phyloP scores from a whole-genome alignment of 2,888 invertebrate species.

The Caenorhabditis imperialis region DNA sequence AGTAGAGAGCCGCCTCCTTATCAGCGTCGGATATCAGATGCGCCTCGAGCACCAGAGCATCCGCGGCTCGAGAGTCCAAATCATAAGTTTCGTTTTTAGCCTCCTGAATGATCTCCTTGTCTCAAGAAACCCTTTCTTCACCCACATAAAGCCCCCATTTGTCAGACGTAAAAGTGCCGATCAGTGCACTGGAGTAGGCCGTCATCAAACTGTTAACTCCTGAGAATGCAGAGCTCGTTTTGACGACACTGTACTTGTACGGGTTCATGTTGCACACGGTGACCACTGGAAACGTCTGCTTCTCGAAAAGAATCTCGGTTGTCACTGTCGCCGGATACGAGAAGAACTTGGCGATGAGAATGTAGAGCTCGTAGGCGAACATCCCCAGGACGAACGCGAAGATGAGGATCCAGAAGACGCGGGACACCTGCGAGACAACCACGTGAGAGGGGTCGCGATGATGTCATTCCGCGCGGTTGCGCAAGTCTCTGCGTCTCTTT shows the following conservation, averaged over 20 bases:
- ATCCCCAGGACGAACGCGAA: constrained; percentile 54
- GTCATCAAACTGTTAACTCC: constrained; percentile 51
- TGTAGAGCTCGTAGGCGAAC: constrained; percentile 62
- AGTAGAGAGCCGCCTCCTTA: constrained; percentile 50
- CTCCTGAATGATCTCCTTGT: constrained; percentile 16
- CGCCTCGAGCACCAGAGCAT: constrained; percentile 52
- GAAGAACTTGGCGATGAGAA: constrained; percentile 61
- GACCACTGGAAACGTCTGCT: constrained; percentile 64
- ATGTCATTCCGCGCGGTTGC: constrained; percentile 19
- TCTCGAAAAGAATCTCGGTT: constrained; percentile 59
- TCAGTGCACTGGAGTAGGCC: constrained; percentile 34
- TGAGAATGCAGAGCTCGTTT: constrained; percentile 33
- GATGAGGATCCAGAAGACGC: constrained; percentile 62
- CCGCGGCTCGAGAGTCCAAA: constrained; percentile 44
- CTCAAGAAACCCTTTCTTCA: constrained; percentile 5
- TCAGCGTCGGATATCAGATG: constrained; percentile 33
- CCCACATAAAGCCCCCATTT: constrained; percentile 48
- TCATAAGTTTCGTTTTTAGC: constrained; percentile 42
- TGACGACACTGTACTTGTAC: constrained; percentile 58
- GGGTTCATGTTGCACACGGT: constrained; percentile 69
- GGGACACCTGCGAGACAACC: constrained; percentile 53
- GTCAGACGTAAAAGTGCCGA: constrained; percentile 24
- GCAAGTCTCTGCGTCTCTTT: constrained; percentile 6
- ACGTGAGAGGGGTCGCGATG: constrained; percentile 2
- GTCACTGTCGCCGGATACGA: constrained; percentile 57